Percentiles rank a stretch among this genome's conserved stretches.
Conservation (phyloP, 2,113 vertebrate species). For the Platysternon megacephalum region DNA sequence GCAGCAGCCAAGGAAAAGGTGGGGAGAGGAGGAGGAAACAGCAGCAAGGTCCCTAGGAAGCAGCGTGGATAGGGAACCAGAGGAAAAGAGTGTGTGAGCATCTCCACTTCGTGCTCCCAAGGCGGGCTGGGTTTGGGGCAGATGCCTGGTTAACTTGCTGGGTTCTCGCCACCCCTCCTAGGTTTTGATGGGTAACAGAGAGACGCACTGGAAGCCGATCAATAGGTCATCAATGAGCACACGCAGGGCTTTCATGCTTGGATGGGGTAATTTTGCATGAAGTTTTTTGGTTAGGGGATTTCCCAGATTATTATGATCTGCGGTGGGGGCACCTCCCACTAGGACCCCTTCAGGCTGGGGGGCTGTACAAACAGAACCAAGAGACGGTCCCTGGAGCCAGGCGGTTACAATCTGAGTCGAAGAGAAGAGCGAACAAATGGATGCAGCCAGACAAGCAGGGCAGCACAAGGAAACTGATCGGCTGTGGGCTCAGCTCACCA, state of each 20-base stretch:
- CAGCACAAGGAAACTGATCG: not conserved
- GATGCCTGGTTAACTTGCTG: constrained; percentile 25
- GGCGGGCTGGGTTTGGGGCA: constrained; percentile 28
- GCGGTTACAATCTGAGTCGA: not conserved
- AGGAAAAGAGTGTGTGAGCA: constrained; percentile 14
- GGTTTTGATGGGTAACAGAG: not conserved
- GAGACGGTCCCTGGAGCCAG: not conserved
- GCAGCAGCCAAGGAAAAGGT: fast-evolving
- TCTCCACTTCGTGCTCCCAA: not conserved
- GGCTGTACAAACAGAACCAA: not conserved
- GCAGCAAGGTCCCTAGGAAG: not conserved
- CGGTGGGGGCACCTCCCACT: too few relatives aligned
- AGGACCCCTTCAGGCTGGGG: too few relatives aligned
- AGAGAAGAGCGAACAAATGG: too few relatives aligned
- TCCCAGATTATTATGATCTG: not conserved
- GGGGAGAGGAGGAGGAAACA: not conserved
- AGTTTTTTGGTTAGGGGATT: not conserved
- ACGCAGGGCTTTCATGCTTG: not conserved
- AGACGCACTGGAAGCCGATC: not conserved
- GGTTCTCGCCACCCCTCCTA: not conserved
- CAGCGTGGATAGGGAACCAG: constrained; percentile 1
- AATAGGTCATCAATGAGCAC: not conserved
- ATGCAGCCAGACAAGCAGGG: too few relatives aligned
- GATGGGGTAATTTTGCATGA: not conserved
- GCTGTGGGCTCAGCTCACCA: not conserved